Conservation (phyloP, 2,113 vertebrate genomes). For the Pelobates fuscus region DNA sequence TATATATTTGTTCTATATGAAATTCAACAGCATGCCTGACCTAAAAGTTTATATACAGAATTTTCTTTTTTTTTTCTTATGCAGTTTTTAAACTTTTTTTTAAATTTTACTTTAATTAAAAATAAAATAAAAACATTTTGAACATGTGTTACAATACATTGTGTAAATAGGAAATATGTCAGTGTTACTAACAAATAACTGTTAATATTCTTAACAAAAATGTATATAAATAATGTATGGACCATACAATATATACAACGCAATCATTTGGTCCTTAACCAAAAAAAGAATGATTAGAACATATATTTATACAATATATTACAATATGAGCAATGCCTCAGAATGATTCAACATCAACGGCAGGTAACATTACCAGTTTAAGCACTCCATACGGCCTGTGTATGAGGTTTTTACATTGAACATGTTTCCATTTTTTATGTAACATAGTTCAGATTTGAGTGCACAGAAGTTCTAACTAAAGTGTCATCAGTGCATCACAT, state of each 20-base stretch:
- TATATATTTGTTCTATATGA: too few species aligned
- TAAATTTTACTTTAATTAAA: too few species aligned
- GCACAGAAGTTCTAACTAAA: conserved; percentile 66
- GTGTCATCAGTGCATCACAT: conserved; percentile 74
- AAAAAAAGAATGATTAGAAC: neutral
- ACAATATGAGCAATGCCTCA: neutral
- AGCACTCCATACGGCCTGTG: neutral
- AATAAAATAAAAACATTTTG: too few species aligned
- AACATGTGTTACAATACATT: too few species aligned
- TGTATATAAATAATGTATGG: neutral
- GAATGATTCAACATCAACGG: neutral
- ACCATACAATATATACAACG: neutral
- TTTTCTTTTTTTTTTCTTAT: too few species aligned
- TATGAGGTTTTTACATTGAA: neutral
- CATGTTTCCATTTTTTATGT: neutral
- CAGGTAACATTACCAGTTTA: neutral
- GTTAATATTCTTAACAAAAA: neutral
- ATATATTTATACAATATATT: conserved; percentile 7
- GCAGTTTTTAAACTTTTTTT: too few species aligned
- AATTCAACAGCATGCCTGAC: too few species aligned
- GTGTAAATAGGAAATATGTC: too few species aligned
- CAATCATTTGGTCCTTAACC: neutral
- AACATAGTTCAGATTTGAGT: conserved; percentile 53
- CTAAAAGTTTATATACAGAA: too few species aligned
- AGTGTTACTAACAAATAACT: too few species aligned